Evolutionary conservation across 2,113 vertebrate species (phyloP).

Genomic region (Eulemur macaco): DNA sequence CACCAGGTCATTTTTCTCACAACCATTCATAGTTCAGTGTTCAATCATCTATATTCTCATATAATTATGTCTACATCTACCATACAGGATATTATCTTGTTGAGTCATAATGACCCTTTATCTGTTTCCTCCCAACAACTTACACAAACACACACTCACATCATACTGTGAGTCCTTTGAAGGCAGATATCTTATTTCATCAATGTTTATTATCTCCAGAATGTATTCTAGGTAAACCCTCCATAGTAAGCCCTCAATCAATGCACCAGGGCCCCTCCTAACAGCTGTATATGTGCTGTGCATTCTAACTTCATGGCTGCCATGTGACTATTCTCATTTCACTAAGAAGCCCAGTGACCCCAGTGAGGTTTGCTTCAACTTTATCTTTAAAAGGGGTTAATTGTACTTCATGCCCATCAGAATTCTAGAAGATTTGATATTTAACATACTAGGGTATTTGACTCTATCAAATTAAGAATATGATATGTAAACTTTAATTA

Average conservation of each 20-base stretch:
- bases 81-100: neutral
- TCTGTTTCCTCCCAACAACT: neutral
- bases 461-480: neutral
- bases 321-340: neutral
- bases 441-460: neutral
- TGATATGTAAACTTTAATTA: slow-evolving; percentile 27
- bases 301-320: neutral
- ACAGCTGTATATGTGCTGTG: neutral
- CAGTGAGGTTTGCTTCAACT: neutral
- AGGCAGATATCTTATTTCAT: neutral
- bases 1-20: neutral
- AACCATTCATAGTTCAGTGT: neutral
- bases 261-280: neutral
- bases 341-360: neutral
- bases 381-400: neutral
- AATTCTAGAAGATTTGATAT: neutral
- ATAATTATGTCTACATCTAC: neutral
- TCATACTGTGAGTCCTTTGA: neutral
- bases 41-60: neutral
- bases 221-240: neutral
- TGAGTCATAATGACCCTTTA: neutral
- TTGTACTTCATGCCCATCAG: neutral
- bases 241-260: no score
- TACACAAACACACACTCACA: neutral
- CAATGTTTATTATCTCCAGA: neutral